These are phyloP conservation scores for Pipistrellus nathusii DNA, from an alignment of 2,797 vertebrate genomes.

Conservation along the genomic window DNA sequence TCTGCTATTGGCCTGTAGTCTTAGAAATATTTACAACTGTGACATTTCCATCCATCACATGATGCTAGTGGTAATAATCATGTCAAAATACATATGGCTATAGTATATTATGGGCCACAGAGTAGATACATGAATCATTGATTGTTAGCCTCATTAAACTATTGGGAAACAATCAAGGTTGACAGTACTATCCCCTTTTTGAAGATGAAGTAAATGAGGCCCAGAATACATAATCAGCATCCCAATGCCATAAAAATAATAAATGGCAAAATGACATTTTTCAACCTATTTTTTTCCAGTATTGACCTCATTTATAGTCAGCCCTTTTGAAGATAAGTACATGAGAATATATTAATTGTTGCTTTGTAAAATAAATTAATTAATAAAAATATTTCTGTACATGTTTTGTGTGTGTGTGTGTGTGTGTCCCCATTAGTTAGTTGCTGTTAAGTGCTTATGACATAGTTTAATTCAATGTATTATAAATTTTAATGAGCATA, in stretches of 20 bases:
- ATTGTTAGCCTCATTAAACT: neutral
- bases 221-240: neutral
- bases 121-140: neutral
- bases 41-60: slow-evolving; percentile 34
- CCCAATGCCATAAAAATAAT: neutral
- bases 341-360: neutral
- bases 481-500: neutral
- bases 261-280: neutral
- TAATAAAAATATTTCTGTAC: neutral
- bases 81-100: neutral
- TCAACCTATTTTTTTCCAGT: neutral
- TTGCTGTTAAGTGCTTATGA: neutral
- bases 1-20: neutral
- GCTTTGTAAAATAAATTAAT: neutral
- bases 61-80: neutral
- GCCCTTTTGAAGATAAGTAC: neutral
- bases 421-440: neutral
- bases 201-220: neutral
- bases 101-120: neutral
- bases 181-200: neutral
- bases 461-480: neutral
- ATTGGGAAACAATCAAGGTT: neutral
- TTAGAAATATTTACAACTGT: slow-evolving; percentile 40
- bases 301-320: neutral
- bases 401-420: neutral